Conservation (phyloP, 92 coral and sea anemone species). For the Epizoanthus rinbou region DNA sequence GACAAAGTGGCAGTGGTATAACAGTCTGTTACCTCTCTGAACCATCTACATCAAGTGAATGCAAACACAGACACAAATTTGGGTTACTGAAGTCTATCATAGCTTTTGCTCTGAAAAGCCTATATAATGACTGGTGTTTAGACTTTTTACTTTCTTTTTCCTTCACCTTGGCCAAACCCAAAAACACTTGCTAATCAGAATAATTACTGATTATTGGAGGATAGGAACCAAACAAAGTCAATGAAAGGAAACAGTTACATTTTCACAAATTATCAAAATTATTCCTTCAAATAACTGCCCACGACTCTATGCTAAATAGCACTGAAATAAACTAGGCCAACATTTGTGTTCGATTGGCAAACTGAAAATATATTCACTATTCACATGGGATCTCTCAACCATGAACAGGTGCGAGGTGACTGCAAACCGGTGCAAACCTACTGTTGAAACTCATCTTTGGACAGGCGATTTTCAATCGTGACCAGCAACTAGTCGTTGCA, state of each 20-base stretch:
- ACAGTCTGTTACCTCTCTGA: too few relatives aligned
- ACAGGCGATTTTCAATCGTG: too few relatives aligned
- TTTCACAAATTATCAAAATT: neutral
- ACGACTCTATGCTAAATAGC: neutral
- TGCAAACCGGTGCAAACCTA: neutral
- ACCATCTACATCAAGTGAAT: too few relatives aligned
- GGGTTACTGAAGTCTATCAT: too few relatives aligned
- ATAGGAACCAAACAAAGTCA: neutral
- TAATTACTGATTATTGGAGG: constrained; percentile 8
- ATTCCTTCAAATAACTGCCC: neutral
- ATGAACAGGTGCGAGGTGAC: neutral
- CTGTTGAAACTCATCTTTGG: too few relatives aligned
- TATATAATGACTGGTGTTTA: too few relatives aligned
- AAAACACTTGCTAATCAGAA: constrained; percentile 4
- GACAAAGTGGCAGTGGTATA: too few relatives aligned
- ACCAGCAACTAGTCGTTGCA: too few relatives aligned
- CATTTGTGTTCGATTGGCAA: neutral
- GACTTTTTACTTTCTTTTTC: neutral
- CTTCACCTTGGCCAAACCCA: constrained; percentile 20
- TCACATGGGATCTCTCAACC: constrained; percentile 19
- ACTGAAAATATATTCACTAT: constrained; percentile 2
- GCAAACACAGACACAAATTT: too few relatives aligned
- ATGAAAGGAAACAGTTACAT: neutral
- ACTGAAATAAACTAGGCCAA: neutral
- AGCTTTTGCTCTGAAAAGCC: neutral